Conservation (phyloP, 2,797 vertebrate species). For the Anguilla anguilla region DNA sequence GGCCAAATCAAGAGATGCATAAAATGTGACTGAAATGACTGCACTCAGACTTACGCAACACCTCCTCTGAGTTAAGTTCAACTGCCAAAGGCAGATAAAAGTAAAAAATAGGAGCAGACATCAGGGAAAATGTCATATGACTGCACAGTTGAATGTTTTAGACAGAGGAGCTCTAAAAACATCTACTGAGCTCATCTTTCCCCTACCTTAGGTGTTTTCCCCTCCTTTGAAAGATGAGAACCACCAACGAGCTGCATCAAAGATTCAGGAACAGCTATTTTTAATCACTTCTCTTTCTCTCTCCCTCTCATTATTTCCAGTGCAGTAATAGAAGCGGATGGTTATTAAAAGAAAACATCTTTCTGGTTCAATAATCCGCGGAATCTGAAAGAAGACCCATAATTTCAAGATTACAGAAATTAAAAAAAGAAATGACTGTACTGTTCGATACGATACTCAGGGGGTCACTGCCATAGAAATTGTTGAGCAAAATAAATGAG, state of each 20-base stretch:
- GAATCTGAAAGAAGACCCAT: neutral
- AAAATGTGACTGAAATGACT: neutral
- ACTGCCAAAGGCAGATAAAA: neutral
- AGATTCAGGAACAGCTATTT: neutral
- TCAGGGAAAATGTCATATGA: neutral
- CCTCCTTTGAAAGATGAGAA: neutral
- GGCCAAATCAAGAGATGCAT: neutral
- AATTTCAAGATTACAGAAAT: neutral
- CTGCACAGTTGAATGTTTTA: neutral
- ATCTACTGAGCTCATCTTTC: neutral
- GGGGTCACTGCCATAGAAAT: no score
- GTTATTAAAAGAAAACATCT: neutral
- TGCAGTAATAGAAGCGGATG: neutral
- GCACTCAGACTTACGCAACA: neutral
- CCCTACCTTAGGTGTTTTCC: neutral
- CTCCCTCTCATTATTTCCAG: neutral
- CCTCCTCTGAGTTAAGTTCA: neutral
- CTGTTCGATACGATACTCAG: neutral
- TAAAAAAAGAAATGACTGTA: neutral
- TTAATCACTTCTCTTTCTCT: neutral
- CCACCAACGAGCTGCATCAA: neutral
- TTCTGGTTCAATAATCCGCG: neutral
- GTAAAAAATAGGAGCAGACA: neutral
- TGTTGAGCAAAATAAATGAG: no score
- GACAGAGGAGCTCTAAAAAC: neutral